Evolutionary conservation across 2,797 vertebrate genomes (phyloP).

Genomic region (Neoniphon sammara): DNA sequence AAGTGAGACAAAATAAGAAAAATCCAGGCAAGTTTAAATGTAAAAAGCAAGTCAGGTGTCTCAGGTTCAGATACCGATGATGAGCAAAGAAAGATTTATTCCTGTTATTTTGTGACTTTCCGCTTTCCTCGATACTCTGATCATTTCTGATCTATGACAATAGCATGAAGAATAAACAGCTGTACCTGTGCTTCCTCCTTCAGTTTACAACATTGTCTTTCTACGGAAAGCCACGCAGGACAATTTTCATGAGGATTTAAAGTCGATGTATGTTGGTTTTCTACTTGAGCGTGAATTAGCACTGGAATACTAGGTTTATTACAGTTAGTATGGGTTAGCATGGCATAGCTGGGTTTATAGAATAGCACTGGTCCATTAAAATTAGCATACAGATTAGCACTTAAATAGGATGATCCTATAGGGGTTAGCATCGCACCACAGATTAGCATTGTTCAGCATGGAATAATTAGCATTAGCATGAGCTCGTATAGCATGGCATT

Average conservation of each 20-base stretch:
- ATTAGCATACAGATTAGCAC: slow-evolving; percentile 3
- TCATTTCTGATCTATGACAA: no score
- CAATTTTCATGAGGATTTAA: background rate
- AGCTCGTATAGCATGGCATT: slow-evolving; percentile 21
- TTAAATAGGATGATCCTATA: slow-evolving; percentile 33
- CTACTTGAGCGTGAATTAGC: background rate
- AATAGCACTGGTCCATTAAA: slow-evolving; percentile 23
- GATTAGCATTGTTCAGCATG: background rate
- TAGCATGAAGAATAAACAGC: no score
- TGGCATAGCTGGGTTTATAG: slow-evolving; percentile 26
- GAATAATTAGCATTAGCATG: background rate
- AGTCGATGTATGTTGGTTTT: background rate
- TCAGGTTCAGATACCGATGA: background rate
- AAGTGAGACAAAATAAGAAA: no score
- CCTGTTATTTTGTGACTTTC: no score
- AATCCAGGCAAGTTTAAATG: no score
- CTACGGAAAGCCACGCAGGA: background rate
- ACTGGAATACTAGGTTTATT: background rate
- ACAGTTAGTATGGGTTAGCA: background rate
- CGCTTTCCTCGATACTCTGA: no score
- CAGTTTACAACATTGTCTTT: background rate
- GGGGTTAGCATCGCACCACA: background rate
- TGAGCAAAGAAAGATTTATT: background rate
- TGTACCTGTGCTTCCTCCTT: background rate
- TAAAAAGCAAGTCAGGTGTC: no score